Conservation (phyloP, 2,113 vertebrate species). For the Pomatostomus ruficeps region DNA sequence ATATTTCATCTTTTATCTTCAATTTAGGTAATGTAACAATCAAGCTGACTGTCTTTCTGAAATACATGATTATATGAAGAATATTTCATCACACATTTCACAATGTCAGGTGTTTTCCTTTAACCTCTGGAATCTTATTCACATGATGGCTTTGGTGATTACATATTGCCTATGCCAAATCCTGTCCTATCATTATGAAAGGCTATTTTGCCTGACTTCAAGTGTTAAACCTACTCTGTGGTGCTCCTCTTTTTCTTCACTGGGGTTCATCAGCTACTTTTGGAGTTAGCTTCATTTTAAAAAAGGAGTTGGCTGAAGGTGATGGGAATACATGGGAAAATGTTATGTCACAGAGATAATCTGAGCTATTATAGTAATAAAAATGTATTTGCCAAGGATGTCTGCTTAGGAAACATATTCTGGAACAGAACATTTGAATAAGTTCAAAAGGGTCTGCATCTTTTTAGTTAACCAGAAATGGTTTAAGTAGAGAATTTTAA, state of each 20-base stretch:
- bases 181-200: neutral
- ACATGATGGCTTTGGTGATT: neutral
- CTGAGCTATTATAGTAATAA: neutral
- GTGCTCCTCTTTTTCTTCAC: neutral
- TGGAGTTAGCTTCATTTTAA: neutral
- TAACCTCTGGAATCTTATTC: slow-evolving; percentile 1
- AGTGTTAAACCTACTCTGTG: neutral
- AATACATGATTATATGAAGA: neutral
- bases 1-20: slow-evolving; percentile 18
- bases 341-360: neutral
- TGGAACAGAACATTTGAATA: neutral
- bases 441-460: neutral
- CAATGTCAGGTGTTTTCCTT: neutral
- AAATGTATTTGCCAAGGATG: neutral
- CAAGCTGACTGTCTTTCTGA: neutral
- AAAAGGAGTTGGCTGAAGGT: neutral
- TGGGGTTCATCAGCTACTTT: neutral
- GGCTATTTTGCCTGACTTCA: neutral
- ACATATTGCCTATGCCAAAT: slow-evolving; percentile 36
- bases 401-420: neutral
- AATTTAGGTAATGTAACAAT: slow-evolving; percentile 20
- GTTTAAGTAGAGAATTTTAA: neutral
- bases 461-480: neutral
- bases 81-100: neutral
- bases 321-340: neutral